Evolutionary conservation across 1,140 invertebrate genomes (phyloP), one percentile per base, ranked within the genome.

Genomic region (Ylistrum balloti): DNA sequence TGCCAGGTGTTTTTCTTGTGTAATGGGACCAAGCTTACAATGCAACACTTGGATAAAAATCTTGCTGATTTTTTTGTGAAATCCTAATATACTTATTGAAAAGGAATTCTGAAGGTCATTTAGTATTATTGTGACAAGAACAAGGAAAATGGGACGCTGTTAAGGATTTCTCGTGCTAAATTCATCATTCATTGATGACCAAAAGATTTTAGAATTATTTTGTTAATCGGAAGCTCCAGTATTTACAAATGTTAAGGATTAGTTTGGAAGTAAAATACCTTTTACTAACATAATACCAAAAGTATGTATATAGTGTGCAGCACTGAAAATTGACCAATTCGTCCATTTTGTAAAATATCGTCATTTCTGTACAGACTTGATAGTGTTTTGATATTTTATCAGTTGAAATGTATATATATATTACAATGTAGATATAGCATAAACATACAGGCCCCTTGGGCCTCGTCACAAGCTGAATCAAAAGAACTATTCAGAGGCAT

Each of bases 401-500:
- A 74, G 56, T 74, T 74, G 15, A 74, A 28, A 5, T 74, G 56
- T 74, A 74, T 74, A 74, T 74, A 74, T 28, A 74, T 28, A 74
- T 74, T 22, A 48, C 45, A 48, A 28, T 74, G 56, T 74, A 74
- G 56, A 45, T 45, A 17, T 45, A 17, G 0, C 56, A 74, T 74
- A n/a, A 28, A n/a, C 56, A 9, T 74, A 28, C n/a, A 74, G 17
- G 56, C 56, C 22, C 20, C 9, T 28, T 74, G 41, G 41, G 41
- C 41, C 41, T 45, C 17, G 22, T 74, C 28, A 28, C n/a, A n/a
- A 74, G 56, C n/a, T 5, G n/a, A 74, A 74, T 74, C 56, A 74
- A 74, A 74, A 38, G 35, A 45, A 74, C 11, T 74, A 74, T 74
- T 74, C 56, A 74, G 56, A 74, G 56, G 56, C 56, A 74, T 74